Evolutionary conservation across 2,888 invertebrate species (phyloP), one percentile per base, ranked within the genome.

Genomic region (Dugesia japonica): DNA sequence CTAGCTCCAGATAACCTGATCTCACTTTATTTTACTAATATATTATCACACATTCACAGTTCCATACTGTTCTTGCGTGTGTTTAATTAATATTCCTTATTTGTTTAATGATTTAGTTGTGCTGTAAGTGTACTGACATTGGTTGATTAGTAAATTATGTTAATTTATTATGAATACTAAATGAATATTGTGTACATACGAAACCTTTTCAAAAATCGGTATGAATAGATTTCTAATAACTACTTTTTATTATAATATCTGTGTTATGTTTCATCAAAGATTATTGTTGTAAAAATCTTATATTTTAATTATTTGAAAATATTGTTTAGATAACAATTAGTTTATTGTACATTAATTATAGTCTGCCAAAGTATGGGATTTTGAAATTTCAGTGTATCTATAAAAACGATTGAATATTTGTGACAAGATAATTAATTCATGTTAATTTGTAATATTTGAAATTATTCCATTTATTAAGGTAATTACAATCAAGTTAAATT

Each of bases 241-340:
- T 56, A 56, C 4, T 13, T 56, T 56, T n/a, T 56, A n/a, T 56
- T 56, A 56, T 23, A 56, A 23, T 56, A 56, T 56, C 7, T 13
- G n/a, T 56, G 4, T 20, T 56, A n/a, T 56, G 56, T 56, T 56
- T 56, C 56, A 13, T 13, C 23, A n/a, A 56, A 56, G 56, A 56
- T 56, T 56, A 56, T 56, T 56, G 56, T 56, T 56, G 56, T 56
- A n/a, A 56, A 56, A 56, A 56, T 23, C 23, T n/a, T 56, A 56
- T 56, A 56, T 56, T 7, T 20, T 56, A 56, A 56, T 56, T 20
- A 56, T 56, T 56, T 56, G n/a, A 23, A 4, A 56, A 56, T 1
- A n/a, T 56, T 56, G 17, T 56, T 31, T 31, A 31, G 13, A 4
- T 31, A 31, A 4, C 13, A 31, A 13, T 7, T 31, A 31, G 31